phyloP scores from a whole-genome alignment of 1,140 invertebrate species.

The Maniola jurtina region DNA sequence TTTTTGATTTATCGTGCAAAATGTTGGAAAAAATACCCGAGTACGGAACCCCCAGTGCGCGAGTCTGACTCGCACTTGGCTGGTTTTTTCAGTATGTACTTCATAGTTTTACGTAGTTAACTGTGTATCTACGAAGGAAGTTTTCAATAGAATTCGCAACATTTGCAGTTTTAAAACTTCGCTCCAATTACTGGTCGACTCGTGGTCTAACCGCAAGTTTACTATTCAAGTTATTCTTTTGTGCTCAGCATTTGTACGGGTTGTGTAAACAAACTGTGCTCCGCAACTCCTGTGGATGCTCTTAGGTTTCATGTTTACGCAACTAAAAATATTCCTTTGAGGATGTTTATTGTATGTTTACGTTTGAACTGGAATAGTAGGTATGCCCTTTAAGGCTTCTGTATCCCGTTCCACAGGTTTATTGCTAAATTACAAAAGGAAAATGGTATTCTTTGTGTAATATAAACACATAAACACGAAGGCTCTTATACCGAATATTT shows the following conservation, averaged over 20 bases:
- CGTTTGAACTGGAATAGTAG: slow-evolving; percentile 29
- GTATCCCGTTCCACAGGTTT: background rate
- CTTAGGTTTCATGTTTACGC: slow-evolving; percentile 36
- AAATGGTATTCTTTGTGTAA: background rate
- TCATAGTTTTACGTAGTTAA: too few relatives aligned
- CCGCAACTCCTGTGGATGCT: slow-evolving; percentile 26
- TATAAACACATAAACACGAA: too few relatives aligned
- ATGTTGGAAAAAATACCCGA: too few relatives aligned
- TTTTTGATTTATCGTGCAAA: too few relatives aligned
- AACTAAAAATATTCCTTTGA: slow-evolving; percentile 38
- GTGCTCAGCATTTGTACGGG: slow-evolving; percentile 27
- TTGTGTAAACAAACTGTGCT: slow-evolving; percentile 41
- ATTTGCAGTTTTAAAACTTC: too few relatives aligned
- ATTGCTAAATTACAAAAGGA: background rate
- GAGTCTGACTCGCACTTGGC: too few relatives aligned
- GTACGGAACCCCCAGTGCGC: too few relatives aligned
- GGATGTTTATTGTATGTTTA: slow-evolving; percentile 28
- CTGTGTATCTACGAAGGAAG: too few relatives aligned
- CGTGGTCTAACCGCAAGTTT: background rate
- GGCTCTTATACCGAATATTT: too few relatives aligned
- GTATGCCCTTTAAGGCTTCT: slow-evolving; percentile 3
- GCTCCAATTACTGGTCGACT: too few relatives aligned
- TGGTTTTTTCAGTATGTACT: too few relatives aligned
- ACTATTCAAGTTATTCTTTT: slow-evolving; percentile 37
- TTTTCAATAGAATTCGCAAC: too few relatives aligned